A percentile compares a stretch with the other conserved stretches of the same genome.
Conservation (phyloP, 2,797 vertebrate genomes). For the Micropoecilia bifurca region DNA sequence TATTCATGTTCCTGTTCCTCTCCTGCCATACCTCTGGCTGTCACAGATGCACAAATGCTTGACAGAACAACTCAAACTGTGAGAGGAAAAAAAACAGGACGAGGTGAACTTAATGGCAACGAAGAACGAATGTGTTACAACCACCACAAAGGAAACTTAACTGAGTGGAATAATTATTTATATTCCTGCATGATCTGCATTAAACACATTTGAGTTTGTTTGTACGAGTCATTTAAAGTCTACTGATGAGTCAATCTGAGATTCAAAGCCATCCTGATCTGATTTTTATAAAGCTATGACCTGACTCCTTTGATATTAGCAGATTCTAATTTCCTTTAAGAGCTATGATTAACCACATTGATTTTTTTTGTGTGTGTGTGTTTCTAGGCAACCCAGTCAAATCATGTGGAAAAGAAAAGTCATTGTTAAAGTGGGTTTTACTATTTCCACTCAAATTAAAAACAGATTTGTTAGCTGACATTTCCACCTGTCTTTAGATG, state of each 20-base stretch:
- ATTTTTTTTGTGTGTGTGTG: too few relatives aligned
- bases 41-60: constrained; percentile 18
- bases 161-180: constrained; percentile 1
- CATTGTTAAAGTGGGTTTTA: not conserved
- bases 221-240: not conserved
- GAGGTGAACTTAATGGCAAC: constrained; percentile 25
- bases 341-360: not conserved
- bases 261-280: not conserved
- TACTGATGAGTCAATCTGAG: not conserved
- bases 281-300: not conserved
- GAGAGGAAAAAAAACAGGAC: constrained; percentile 1
- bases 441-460: not conserved
- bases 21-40: constrained; percentile 18
- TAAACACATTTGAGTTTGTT: constrained; percentile 30
- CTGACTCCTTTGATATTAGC: not conserved
- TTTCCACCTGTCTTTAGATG: not conserved
- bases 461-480: not conserved
- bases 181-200: constrained; percentile 15
- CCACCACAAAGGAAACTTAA: not conserved
- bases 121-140: constrained; percentile 1
- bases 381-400: not conserved
- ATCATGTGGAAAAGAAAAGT: not conserved
- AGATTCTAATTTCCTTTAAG: not conserved
- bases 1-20: constrained; percentile 52
- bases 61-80: constrained; percentile 18